Evolutionary conservation across 2,797 vertebrate genomes (phyloP).

Genomic region (Eremophila alpestris): DNA sequence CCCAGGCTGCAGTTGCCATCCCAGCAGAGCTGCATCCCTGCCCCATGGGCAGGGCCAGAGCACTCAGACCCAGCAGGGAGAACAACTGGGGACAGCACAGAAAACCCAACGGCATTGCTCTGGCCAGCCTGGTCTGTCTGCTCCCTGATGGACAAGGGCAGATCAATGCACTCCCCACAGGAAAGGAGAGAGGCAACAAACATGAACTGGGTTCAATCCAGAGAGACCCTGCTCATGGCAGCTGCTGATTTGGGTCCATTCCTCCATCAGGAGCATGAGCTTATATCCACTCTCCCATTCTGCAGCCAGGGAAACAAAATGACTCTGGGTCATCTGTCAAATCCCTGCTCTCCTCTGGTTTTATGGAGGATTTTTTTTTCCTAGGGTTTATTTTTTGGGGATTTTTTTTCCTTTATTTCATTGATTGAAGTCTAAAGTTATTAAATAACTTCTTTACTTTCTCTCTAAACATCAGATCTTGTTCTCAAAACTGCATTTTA

Average conservation of each 20-base stretch:
- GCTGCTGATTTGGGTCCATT: not conserved
- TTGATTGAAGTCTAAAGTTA: not conserved
- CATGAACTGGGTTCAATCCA: not conserved
- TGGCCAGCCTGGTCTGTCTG: not conserved
- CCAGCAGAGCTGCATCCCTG: not conserved
- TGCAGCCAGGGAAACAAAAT: not conserved
- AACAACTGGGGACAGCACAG: not conserved
- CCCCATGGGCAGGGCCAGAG: rapidly evolving
- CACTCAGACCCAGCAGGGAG: not conserved
- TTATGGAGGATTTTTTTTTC: not conserved
- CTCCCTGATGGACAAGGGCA: not conserved
- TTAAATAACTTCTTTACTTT: not conserved
- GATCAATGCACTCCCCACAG: not conserved
- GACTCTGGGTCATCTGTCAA: rapidly evolving
- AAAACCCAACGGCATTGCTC: not conserved
- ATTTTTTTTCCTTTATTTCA: too few species aligned
- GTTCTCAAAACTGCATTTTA: not conserved
- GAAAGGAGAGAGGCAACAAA: not conserved
- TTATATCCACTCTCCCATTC: rapidly evolving
- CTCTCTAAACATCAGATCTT: not conserved
- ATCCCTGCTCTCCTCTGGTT: not conserved
- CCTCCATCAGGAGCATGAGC: not conserved
- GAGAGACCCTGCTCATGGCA: not conserved
- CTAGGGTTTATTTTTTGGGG: not conserved
- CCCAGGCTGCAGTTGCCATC: rapidly evolving